Percentiles rank a stretch among this genome's conserved stretches.
Conservation (phyloP, 2,888 invertebrate species). For the Eilema caniola region DNA sequence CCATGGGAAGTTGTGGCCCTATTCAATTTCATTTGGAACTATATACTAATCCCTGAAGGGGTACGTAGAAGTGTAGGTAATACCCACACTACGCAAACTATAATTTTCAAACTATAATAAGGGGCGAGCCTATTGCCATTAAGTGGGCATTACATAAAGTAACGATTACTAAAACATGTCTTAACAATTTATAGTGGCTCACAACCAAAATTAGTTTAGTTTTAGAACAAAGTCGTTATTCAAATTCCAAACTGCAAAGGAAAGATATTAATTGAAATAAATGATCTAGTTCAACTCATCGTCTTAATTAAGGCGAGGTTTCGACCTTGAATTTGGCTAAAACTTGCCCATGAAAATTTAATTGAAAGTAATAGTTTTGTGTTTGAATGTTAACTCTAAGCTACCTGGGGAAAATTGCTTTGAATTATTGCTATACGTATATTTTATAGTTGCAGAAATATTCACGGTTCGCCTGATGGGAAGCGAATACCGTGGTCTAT, state of each 20-base stretch:
- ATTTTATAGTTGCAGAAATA: too few relatives aligned
- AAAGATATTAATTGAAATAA: conserved; percentile 20
- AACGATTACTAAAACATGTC: not conserved
- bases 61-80: too few relatives aligned
- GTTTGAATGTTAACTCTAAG: not conserved
- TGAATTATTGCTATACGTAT: too few relatives aligned
- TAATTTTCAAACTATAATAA: too few relatives aligned
- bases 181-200: not conserved
- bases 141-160: too few relatives aligned
- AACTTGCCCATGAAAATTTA: not conserved
- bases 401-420: not conserved
- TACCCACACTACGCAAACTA: too few relatives aligned
- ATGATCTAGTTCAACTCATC: conserved; percentile 16
- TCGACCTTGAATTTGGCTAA: not conserved
- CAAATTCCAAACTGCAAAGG: conserved; percentile 9
- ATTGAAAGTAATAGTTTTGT: not conserved
- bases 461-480: too few relatives aligned
- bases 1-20: too few relatives aligned
- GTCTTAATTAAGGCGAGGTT: conserved; percentile 11
- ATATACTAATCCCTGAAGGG: too few relatives aligned
- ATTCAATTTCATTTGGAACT: too few relatives aligned
- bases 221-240: not conserved
- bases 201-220: not conserved
- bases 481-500: too few relatives aligned
- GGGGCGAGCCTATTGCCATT: too few relatives aligned